Conservation (phyloP, 2,797 vertebrate species). For the Pogoniulus pusillus region DNA sequence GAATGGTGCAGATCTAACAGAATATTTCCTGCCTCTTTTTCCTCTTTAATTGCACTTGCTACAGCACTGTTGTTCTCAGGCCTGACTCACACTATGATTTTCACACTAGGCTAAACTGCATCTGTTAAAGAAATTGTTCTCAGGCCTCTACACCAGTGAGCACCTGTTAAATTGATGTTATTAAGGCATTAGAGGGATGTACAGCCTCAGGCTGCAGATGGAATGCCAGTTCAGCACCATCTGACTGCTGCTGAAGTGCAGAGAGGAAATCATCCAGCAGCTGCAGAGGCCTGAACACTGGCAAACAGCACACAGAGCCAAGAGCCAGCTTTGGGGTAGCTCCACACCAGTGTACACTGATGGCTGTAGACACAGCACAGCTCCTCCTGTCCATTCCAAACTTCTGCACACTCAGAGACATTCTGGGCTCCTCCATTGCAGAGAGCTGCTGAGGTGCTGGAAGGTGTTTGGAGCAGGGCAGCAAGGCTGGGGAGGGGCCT, state of each 20-base stretch:
- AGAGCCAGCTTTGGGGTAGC: neutral
- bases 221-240: neutral
- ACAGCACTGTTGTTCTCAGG: neutral
- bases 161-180: neutral
- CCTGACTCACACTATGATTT: neutral
- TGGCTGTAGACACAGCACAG: neutral
- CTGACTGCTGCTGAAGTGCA: neutral
- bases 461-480: no score
- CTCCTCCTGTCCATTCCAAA: neutral
- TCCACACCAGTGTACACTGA: neutral
- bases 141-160: neutral
- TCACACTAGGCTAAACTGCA: constrained; percentile 3
- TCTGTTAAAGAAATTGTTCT: neutral
- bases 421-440: no score
- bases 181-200: constrained; percentile 16
- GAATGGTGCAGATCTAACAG: constrained; percentile 48
- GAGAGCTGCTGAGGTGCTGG: no score
- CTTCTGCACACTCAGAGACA: neutral
- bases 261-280: neutral
- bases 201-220: neutral
- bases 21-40: neutral
- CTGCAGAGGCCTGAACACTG: neutral
- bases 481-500: no score
- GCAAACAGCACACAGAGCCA: neutral
- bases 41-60: neutral